Evolutionary conservation across 2,113 vertebrate species (phyloP).

Genomic region (Pteruthius melanotis): DNA sequence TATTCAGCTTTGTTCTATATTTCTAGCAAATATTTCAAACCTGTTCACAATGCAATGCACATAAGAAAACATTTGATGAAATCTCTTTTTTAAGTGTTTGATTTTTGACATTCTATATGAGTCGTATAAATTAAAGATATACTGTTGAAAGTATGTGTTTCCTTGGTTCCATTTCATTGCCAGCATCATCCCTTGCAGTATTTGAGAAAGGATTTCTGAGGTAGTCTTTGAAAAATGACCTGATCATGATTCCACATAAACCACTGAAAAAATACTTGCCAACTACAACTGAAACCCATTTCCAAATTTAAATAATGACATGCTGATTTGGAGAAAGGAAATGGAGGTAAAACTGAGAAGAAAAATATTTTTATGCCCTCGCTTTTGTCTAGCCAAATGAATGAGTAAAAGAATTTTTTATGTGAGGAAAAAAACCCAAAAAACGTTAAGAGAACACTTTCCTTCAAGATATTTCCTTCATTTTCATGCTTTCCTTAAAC

Average conservation of each 20-base stretch:
- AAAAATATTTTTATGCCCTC: neutral
- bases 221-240: conserved; percentile 13
- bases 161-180: neutral
- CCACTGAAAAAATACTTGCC: neutral
- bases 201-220: conserved; percentile 10
- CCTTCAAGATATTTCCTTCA: neutral
- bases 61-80: neutral
- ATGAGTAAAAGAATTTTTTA: neutral
- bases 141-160: neutral
- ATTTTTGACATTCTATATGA: neutral
- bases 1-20: neutral
- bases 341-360: neutral
- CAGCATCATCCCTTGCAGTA: neutral
- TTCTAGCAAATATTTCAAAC: neutral
- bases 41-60: neutral
- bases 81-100: neutral
- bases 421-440: neutral
- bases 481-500: conserved; percentile 2
- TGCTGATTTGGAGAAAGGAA: conserved; percentile 7
- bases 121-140: neutral
- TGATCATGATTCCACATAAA: conserved; percentile 13
- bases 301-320: conserved; percentile 26
- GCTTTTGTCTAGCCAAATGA: neutral
- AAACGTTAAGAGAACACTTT: neutral
- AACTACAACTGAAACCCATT: neutral